Base-by-base conservation (phyloP, 2,888 invertebrate genomes). In the Penaeus monodon region DNA sequence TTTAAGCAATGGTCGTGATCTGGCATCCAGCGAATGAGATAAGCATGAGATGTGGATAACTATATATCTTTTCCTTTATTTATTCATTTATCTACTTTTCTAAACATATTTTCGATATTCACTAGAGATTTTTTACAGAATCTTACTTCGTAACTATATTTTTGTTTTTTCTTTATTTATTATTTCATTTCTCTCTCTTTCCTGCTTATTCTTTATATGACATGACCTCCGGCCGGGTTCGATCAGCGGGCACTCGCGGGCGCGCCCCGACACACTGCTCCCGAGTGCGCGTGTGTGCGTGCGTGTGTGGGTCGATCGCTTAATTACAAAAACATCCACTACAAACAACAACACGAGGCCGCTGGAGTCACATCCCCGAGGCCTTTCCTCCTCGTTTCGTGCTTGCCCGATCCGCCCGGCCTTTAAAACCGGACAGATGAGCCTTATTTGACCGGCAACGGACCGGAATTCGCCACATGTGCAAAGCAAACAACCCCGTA, bases 291-390 rank as follows among this genome's bases (percentile, higher is more conserved):
- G 27, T 44, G 49, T 49, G 57, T 76, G 76, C 44, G 76, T 49
- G n/a, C 76, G 49, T 44, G 76, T 49, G 76, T 76, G 29, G 76
- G 76, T 76, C 76, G 76, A 44, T 44, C 76, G 49, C 74, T 76
- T 76, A 76, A 76, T 76, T 76, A 76, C 76, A 17, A 76, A 44
- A 76, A 76, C 49, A 76, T 44, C 27, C 38, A 17, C 49, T 57
- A n/a, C 27, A 17, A 74, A 74, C 44, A 44, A 44, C 44, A 49
- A 4, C 49, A 17, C 12, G n/a, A 17, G 44, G 76, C 14, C n/a
- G 49, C 49, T 7, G 49, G n/a, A 57, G 44, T 38, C 74, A 17
- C 74, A 29, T 20, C 74, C 24, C 22, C 20, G 20, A 24, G 33
- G 24, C 38, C 33, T 22, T 44, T 44, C 74, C 24, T 8, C n/a